Percentiles rank a stretch among this genome's conserved stretches.
These are phyloP conservation scores for Acrobasis consociella DNA, from an alignment of 2,888 invertebrate species.

Conservation along the genomic window DNA sequence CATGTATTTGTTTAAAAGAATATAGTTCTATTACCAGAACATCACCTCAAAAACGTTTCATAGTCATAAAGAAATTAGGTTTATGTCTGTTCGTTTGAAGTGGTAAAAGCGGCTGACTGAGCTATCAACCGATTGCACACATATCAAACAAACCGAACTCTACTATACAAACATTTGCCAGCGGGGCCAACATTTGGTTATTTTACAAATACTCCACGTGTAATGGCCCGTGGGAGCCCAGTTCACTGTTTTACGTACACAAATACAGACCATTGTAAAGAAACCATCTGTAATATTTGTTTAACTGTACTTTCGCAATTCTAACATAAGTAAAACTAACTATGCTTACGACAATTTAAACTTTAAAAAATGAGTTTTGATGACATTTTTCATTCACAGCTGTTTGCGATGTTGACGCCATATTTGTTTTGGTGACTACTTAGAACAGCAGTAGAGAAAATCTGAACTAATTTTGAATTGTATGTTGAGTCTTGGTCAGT, in stretches of 20 bases:
- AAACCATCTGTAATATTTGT: constrained; percentile 61
- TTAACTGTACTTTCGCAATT: constrained; percentile 54
- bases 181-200: constrained; percentile 64
- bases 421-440: too few species aligned
- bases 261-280: constrained; percentile 55
- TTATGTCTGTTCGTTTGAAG: constrained; percentile 52
- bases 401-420: too few species aligned
- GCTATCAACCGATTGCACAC: constrained; percentile 65
- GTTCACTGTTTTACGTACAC: constrained; percentile 67
- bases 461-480: too few species aligned
- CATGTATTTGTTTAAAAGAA: too few species aligned
- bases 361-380: too few species aligned
- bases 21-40: neutral
- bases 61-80: constrained; percentile 20
- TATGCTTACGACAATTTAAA: neutral
- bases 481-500: too few species aligned
- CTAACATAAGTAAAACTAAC: neutral
- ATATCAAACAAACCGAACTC: constrained; percentile 73
- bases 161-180: constrained; percentile 72
- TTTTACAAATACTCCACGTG: constrained; percentile 74
- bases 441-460: too few species aligned
- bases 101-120: constrained; percentile 47
- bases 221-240: constrained; percentile 72
- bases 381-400: too few species aligned
- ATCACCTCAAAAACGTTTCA: neutral